phyloP scores from a whole-genome alignment of 2,888 invertebrate genomes.

The Zaprionus obscuricornis region DNA sequence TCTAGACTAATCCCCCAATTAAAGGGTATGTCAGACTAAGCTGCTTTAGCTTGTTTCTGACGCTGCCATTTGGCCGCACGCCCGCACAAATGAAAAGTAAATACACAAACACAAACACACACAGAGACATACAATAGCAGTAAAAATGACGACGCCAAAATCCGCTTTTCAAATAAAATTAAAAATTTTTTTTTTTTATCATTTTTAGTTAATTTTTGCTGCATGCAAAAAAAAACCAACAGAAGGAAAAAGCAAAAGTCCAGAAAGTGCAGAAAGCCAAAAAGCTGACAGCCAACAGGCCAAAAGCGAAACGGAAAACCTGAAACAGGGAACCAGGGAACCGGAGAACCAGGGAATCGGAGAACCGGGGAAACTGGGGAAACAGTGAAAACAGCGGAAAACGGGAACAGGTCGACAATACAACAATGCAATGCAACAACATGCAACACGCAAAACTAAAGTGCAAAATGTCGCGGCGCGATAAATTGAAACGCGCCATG shows the following conservation, averaged over 20 bases:
- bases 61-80: background rate
- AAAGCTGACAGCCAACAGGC: slow-evolving; percentile 21
- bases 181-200: slow-evolving; percentile 64
- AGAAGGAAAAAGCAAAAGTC: slow-evolving; percentile 26
- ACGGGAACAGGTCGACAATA: too few relatives aligned
- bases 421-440: background rate
- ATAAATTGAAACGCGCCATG: slow-evolving; percentile 67
- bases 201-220: slow-evolving; percentile 65
- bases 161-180: slow-evolving; percentile 69
- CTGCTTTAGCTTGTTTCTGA: slow-evolving; percentile 21
- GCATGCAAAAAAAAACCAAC: slow-evolving; percentile 51
- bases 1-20: too few relatives aligned
- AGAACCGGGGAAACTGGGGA: too few relatives aligned
- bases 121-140: slow-evolving; percentile 20
- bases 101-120: background rate
- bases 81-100: slow-evolving; percentile 35
- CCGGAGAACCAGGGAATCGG: too few relatives aligned
- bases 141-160: slow-evolving; percentile 58
- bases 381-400: too few relatives aligned
- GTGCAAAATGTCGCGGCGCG: slow-evolving; percentile 74
- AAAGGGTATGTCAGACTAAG: slow-evolving; percentile 30
- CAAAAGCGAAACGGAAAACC: slow-evolving; percentile 3
- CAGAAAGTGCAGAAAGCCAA: slow-evolving; percentile 30
- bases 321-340: background rate
- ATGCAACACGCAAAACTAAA: slow-evolving; percentile 67